Evolutionary conservation across 2,888 invertebrate species (phyloP).

Genomic region (Pandemis cinnamomeana): DNA sequence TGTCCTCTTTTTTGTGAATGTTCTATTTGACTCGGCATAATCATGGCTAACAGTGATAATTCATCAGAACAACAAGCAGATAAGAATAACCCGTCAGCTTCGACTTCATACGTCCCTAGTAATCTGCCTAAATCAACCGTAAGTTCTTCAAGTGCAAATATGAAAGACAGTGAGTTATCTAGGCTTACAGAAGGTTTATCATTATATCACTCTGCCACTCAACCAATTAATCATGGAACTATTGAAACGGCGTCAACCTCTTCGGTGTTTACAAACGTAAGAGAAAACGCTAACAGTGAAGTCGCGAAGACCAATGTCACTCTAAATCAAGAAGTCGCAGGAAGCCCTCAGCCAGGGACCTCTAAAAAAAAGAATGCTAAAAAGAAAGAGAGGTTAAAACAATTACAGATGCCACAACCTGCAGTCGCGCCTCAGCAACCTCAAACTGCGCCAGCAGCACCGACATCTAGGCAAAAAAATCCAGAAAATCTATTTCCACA

Average conservation of each 20-base stretch:
- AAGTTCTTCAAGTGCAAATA: conserved; percentile 14
- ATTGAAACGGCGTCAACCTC: conserved; percentile 4
- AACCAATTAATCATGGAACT: not conserved
- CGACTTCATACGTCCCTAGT: conserved; percentile 12
- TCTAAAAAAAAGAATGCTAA: conserved; percentile 65
- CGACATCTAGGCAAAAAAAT: conserved; percentile 39
- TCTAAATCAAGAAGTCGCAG: conserved; percentile 49
- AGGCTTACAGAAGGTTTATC: conserved; percentile 24
- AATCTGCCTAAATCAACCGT: conserved; percentile 4
- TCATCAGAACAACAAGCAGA: conserved; percentile 22
- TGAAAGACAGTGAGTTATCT: conserved; percentile 22
- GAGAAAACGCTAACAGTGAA: conserved; percentile 50
- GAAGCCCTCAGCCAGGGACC: conserved; percentile 45
- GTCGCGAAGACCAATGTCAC: conserved; percentile 53
- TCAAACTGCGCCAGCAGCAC: conserved; percentile 46
- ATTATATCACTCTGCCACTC: conserved; percentile 10
- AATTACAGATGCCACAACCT: conserved; percentile 58
- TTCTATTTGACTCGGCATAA: not conserved
- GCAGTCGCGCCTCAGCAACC: conserved; percentile 46
- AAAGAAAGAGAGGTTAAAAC: conserved; percentile 65
- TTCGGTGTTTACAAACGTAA: conserved; percentile 41
- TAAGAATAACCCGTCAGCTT: conserved; percentile 13
- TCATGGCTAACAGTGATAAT: conserved; percentile 32
- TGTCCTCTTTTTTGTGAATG: conserved; percentile 27
- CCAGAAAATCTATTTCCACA: conserved; percentile 45